These are phyloP conservation scores for Petrocephalus schoutedeni DNA, from an alignment of 2,797 vertebrate genomes.

Conservation along the genomic window DNA sequence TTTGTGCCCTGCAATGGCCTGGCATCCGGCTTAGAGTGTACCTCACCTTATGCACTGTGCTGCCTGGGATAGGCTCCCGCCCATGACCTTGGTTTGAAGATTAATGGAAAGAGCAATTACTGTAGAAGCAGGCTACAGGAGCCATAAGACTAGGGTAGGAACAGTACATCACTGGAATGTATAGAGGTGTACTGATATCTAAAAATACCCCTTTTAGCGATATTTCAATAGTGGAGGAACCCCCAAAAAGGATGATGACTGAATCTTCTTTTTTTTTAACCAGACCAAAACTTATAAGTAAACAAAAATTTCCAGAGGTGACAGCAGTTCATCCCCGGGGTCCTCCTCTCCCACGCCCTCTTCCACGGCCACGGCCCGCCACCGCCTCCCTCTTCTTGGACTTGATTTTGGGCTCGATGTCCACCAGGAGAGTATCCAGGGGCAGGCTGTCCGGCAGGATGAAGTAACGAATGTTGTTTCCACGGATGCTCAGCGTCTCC, in stretches of 20 bases:
- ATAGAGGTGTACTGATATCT: background rate
- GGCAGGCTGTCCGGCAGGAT: slow-evolving; percentile 96
- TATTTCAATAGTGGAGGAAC: background rate
- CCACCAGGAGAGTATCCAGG: slow-evolving; percentile 89
- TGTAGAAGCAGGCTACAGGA: no score
- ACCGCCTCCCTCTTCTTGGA: slow-evolving; percentile 97
- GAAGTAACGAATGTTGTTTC: slow-evolving; percentile 97
- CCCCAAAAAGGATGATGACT: background rate
- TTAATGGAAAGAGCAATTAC: background rate
- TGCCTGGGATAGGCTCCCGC: background rate
- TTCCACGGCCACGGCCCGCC: no score
- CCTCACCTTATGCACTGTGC: background rate
- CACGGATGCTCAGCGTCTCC: slow-evolving; percentile 91
- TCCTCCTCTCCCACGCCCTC: no score
- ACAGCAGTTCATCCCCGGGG: no score
- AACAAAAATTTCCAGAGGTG: no score
- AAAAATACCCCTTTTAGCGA: background rate
- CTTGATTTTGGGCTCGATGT: slow-evolving; percentile 95
- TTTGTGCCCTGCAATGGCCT: background rate
- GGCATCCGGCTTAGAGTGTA: background rate
- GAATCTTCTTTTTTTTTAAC: background rate
- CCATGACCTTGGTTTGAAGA: background rate
- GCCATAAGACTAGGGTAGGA: background rate
- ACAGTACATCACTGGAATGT: background rate
- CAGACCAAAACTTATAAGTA: no score